These are phyloP conservation scores for Macquaria australasica DNA, from an alignment of 2,113 vertebrate genomes.

Conservation along the genomic window DNA sequence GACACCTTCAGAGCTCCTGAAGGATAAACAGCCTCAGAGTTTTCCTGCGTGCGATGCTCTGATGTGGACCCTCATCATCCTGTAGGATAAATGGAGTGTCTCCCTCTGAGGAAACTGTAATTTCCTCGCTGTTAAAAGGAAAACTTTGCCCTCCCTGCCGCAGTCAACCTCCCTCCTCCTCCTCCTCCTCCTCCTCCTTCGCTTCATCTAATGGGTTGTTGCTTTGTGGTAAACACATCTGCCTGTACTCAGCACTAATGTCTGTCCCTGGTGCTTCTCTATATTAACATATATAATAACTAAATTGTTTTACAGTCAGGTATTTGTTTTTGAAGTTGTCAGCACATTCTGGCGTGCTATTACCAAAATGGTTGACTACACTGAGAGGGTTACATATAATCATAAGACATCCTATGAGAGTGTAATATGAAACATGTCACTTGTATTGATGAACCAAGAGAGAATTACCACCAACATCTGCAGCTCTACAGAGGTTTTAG, in stretches of 20 bases:
- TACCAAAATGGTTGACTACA: neutral
- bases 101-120: neutral
- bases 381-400: neutral
- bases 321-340: neutral
- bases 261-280: neutral
- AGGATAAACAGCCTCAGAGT: conserved; percentile 30
- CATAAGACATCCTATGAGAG: neutral
- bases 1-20: conserved; percentile 43
- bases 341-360: neutral
- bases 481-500: too few species aligned
- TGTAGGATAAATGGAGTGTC: conserved; percentile 10
- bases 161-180: neutral
- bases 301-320: neutral
- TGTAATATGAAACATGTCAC: neutral
- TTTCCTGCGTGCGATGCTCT: conserved; percentile 16
- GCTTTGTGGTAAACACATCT: neutral
- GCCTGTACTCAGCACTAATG: neutral
- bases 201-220: conserved; percentile 5
- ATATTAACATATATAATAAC: neutral
- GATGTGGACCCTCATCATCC: conserved; percentile 28
- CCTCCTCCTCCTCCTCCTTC: neutral
- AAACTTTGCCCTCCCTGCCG: neutral
- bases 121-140: neutral
- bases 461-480: neutral
- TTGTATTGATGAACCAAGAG: neutral